A percentile compares a stretch with the other conserved stretches of the same genome.
phyloP scores from a whole-genome alignment of 2,113 vertebrate genomes.

The Paramisgurnus dabryanus region DNA sequence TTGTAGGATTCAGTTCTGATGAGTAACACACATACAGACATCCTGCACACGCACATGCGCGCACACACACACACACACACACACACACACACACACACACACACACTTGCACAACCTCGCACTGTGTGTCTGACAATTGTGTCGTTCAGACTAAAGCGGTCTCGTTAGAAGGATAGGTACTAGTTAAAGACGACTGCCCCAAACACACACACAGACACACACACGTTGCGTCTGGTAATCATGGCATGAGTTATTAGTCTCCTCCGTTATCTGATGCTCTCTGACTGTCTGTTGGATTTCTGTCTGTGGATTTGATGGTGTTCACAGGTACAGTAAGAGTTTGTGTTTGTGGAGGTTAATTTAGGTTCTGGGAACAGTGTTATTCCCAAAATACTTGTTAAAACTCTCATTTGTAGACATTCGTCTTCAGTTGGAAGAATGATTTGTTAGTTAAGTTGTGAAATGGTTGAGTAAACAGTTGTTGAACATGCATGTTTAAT shows the following conservation, averaged over 20 bases:
- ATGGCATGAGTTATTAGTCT: not conserved
- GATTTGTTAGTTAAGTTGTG: not conserved
- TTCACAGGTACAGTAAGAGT: not conserved
- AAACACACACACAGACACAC: not conserved
- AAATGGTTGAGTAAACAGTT: not conserved
- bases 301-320: constrained; percentile 26
- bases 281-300: not conserved
- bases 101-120: not conserved
- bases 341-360: constrained; percentile 2
- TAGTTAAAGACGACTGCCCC: not conserved
- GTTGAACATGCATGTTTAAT: too few species aligned
- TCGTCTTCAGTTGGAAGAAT: not conserved
- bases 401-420: too few species aligned
- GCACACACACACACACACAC: constrained; percentile 23
- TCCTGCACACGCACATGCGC: constrained; percentile 68
- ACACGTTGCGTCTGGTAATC: not conserved
- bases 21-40: constrained; percentile 78
- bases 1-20: constrained; percentile 51
- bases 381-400: too few species aligned
- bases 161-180: not conserved
- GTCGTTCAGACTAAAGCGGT: constrained; percentile 1
- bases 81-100: constrained; percentile 38
- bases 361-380: not conserved
- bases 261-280: not conserved
- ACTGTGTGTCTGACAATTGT: constrained; percentile 3